Percentiles rank a stretch among this genome's conserved stretches.
phyloP scores from a whole-genome alignment of 2,888 invertebrate species.

The Synergus umbraculus region DNA sequence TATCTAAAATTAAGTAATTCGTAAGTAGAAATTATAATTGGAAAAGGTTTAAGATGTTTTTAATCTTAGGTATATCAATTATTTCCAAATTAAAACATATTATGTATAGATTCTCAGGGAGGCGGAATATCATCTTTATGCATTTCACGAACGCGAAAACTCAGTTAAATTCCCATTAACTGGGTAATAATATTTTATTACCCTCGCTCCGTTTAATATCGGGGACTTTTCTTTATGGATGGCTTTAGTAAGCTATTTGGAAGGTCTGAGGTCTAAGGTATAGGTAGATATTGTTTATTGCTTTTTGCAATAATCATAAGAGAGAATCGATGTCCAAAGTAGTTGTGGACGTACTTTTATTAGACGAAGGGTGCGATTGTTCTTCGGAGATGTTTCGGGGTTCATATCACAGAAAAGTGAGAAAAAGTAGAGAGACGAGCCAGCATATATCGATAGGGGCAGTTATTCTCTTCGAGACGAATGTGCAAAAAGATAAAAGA shows the following conservation, averaged over 20 bases:
- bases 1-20: too few relatives aligned
- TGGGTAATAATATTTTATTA: not conserved
- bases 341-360: not conserved
- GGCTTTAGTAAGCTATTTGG: not conserved
- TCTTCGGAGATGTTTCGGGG: not conserved
- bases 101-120: not conserved
- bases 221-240: not conserved
- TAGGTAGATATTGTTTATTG: not conserved
- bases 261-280: not conserved
- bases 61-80: too few relatives aligned
- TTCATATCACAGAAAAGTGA: not conserved
- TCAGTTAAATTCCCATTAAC: not conserved
- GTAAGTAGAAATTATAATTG: too few relatives aligned
- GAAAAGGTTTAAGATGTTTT: too few relatives aligned
- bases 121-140: not conserved
- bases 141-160: not conserved
- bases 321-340: not conserved
- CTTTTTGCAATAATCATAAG: conserved; percentile 16
- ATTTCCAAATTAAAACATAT: not conserved
- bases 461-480: conserved; percentile 15
- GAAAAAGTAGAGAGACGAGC: not conserved
- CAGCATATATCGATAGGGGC: not conserved
- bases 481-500: conserved; percentile 32
- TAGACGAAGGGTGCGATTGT: not conserved
- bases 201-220: not conserved